Evolutionary conservation across 2,113 vertebrate genomes (phyloP), one percentile per base, ranked within the genome.

Genomic region (Anoplopoma fimbria): DNA sequence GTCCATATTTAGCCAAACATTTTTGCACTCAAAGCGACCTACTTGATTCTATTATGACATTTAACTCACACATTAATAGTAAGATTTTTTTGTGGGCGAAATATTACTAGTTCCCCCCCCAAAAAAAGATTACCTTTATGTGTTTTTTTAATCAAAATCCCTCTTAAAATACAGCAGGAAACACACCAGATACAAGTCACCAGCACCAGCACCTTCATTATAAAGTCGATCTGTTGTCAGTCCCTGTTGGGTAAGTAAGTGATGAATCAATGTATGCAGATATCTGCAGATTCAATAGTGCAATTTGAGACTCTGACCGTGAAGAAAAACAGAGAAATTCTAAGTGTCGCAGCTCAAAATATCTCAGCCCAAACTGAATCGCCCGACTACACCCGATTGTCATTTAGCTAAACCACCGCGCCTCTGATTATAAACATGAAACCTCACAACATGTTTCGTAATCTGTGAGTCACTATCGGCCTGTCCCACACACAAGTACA

Each of bases 361-460:
- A 2, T 7, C 72, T 27, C 40, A 63, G 29, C 38, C 9, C 29
- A 34, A 36, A 34, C 23, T 25, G 42, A 63, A 49, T 25, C 2
- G 9, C 1, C 14, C 1, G 1, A 1, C 49, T 21, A 1, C 63
- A 21, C 42, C 75, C 57, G 75, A 82, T 68, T 75, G 82, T 88
- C 81, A 23, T 23, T 69, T 23, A 38, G 58, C 49, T 58, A 29
- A 5, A n/a, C n/a, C n/a, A n/a, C n/a, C n/a, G n/a, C n/a, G 25
- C 68, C 0, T 47, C 34, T 4, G n/a, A 63, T 69, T 6, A 60
- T 0, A 60, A 45, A 25, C 29, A 55, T 3, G 17, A 19, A 33
- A 45, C 10, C 29, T 51, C 14, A 4, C 62, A 40, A 38, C 29
- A n/a, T 0, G 5, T 62, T 69, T 69, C 21, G 0, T 34, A 25